Base-by-base conservation (phyloP, 1,140 invertebrate species). In the Euura lappo region DNA sequence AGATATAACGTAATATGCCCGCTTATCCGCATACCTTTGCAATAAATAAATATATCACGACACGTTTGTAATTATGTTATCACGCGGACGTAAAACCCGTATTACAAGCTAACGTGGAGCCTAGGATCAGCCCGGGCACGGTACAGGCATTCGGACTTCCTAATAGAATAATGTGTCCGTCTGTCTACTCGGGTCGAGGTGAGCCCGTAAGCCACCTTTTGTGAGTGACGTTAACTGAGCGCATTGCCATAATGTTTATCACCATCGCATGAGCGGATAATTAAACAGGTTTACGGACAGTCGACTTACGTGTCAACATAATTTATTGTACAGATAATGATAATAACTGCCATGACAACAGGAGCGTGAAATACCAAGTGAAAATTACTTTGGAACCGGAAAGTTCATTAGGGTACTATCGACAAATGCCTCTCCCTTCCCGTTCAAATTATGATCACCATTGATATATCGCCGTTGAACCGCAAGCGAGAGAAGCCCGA, bases 141-240 rank as follows among this genome's bases (percentile, higher is more conserved):
- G 13, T 60, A 8, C 51, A n/a, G 51, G 51, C 51, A 60, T 60
- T n/a, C 51, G 51, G 51, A 60, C 51, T 60, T 60, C 51, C 51
- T 60, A 60, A 60, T 60, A n/a, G 51, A 60, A 60, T 60, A 60
- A 60, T 60, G 51, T 60, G 51, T 60, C 51, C 51, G 51, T 60
- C 51, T 60, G 51, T 60, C 51, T 60, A n/a, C 51, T 60, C 51
- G 51, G 51, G 6, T n/a, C 51, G 51, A 60, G 51, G 51, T 60
- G 51, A 60, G 51, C 51, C 51, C 51, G 13, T 60, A 60, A 60
- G 51, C 51, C 51, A 60, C 13, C 13, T n/a, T 60, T 60, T 11
- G 51, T 60, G 51, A 60, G 51, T 60, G 51, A 60, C 51, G 51
- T 60, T 60, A 60, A 60, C 51, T 60, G 51, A 60, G 51, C 10